Base-by-base conservation (phyloP, 2,888 invertebrate genomes). In the Bembecia ichneumoniformis region DNA sequence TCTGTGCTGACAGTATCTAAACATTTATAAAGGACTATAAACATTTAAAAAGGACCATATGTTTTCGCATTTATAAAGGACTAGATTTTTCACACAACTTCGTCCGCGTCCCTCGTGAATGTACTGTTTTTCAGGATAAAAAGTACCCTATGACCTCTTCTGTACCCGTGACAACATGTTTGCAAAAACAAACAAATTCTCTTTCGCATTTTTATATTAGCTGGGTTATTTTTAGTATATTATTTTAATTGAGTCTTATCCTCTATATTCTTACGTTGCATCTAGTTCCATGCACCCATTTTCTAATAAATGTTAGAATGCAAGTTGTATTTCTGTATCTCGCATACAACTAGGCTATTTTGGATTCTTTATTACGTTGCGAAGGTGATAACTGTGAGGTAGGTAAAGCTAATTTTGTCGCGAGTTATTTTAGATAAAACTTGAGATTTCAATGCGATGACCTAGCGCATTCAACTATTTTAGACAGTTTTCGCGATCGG, bases 331-430 rank as follows among this genome's bases (percentile, higher is more conserved):
- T 78, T 77, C 74, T 75, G 77, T 73, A 49, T 61, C 58, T 58
- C 65, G 64, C 75, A 70, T 73, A 75, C 64, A 68, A 59, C 68
- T 64, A 60, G 50, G 71, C 77, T 84, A 82, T 83, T 82, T 73
- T 64, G 71, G 71, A 63, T 63, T 62, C 69, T 51, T 77, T 81
- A 82, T 80, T 80, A 76, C 71, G 71, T 62, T 68, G 68, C 68
- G 84, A 86, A 86, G 86, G 83, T 82, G 76, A 82, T 79, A 77
- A 70, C 74, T 72, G 70, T 74, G 73, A 65, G 64, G 71, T 70
- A 65, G 64, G 71, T 70, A 57, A 64, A 66, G 75, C 77, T 84
- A 83, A 76, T 73, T 79, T 76, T 74, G 78, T 81, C 79, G 63
- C 71, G 55, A 59, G 66, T 68, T 82, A 84, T 82, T 86, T 82